Base-by-base conservation (phyloP, 2,113 vertebrate species). In the Pardalotus punctatus region DNA sequence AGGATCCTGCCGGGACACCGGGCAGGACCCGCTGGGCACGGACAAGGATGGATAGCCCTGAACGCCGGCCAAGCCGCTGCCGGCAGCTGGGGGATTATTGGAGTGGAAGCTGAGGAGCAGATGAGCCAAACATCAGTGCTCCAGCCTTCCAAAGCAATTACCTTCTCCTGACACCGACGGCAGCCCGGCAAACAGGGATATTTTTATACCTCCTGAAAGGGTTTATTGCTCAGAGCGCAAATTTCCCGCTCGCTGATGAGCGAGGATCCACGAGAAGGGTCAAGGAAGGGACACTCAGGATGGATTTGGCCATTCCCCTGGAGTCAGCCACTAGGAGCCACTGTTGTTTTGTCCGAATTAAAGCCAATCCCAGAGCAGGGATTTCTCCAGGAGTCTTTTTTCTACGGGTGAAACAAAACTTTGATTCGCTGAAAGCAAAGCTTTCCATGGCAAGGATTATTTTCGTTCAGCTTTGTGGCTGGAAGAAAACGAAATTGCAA, bases 261-360 rank as follows among this genome's bases (percentile, higher is more conserved):
- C 67, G 31, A 31, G 89, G 74, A 93, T 47, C 79, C 69, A 65
- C 36, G 8, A 76, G 89, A n/a, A 90, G 36, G 47, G 76, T 93
- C 77, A 71, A 40, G 51, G 60, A 80, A 81, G 85, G 94, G 64
- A 40, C 42, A 45, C 61, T 27, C 47, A 22, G 15, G 60, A 82
- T 67, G 76, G 88, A 48, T 77, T 70, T 90, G 92, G n/a, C 90
- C 85, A 84, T 66, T 48, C 60, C 85, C 71, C 53, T 47, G 51
- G 78, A 82, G 35, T 22, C 94, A 93, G 71, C 94, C 96, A 69
- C 96, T 96, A 96, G 96, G 96, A 96, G 96, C 91, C 93, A 92
- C 93, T 96, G 82, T 94, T 93, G 94, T 61, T 82, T 73, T 50
- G 67, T 36, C 89, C 51, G 14, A 40, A 73, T 62, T 15, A 14